phyloP scores from a whole-genome alignment of 2,888 invertebrate genomes.

The Stenchaetothrips biformis region DNA sequence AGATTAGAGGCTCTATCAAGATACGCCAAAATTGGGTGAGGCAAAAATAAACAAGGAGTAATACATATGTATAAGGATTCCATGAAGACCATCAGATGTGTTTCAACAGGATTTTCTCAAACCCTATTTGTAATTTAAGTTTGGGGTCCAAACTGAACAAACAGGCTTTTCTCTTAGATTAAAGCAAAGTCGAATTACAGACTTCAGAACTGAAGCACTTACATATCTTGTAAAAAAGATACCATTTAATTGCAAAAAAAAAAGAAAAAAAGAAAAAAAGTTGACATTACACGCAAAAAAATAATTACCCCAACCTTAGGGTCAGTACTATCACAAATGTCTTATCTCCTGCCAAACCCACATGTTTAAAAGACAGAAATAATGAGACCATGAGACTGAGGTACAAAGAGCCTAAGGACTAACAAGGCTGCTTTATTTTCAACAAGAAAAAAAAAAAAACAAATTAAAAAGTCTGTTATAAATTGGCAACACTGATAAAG shows the following conservation, averaged over 20 bases:
- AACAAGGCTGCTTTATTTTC: neutral
- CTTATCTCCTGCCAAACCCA: neutral
- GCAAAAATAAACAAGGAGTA: neutral
- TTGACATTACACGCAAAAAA: neutral
- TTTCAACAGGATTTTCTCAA: neutral
- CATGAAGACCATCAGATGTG: neutral
- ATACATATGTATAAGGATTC: neutral
- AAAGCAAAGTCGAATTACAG: neutral
- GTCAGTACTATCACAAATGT: neutral
- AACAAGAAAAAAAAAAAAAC: neutral
- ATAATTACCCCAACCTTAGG: neutral
- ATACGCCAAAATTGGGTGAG: neutral
- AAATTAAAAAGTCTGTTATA: neutral
- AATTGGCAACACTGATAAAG: neutral
- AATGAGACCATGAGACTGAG: neutral
- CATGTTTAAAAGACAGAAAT: neutral
- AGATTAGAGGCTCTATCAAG: neutral
- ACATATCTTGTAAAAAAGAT: neutral
- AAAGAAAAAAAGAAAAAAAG: neutral
- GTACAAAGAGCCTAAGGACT: neutral
- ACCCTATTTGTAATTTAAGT: neutral
- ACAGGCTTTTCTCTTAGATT: neutral
- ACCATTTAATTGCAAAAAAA: slow-evolving; percentile 7
- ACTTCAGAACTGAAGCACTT: neutral
- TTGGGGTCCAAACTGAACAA: neutral